These are phyloP conservation scores for Sicus ferrugineus DNA, from an alignment of 2,888 invertebrate species.

Conservation along the genomic window DNA sequence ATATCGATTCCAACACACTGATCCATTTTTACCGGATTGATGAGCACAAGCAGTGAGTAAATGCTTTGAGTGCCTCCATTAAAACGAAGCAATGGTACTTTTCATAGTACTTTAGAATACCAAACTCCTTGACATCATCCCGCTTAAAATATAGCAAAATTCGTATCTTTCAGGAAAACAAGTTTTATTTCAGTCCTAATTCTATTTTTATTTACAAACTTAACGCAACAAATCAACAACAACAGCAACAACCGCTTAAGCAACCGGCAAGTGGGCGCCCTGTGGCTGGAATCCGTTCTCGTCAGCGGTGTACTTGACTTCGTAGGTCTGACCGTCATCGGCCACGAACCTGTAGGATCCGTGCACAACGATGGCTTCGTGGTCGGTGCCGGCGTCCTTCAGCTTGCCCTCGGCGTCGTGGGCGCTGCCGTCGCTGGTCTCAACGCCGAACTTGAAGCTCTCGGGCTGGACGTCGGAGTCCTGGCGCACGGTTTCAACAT, in stretches of 20 bases:
- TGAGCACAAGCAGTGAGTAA: too few relatives aligned
- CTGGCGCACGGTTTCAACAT: conserved; percentile 44
- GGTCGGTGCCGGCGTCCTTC: conserved; percentile 65
- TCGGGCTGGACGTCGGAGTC: conserved; percentile 38
- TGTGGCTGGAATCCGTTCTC: conserved; percentile 64
- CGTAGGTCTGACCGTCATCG: conserved; percentile 68
- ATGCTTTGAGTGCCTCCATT: too few relatives aligned
- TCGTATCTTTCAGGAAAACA: not conserved
- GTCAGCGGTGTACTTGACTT: conserved; percentile 65
- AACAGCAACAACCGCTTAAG: conserved; percentile 36
- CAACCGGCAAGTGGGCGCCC: conserved; percentile 60
- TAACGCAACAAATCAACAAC: not conserved
- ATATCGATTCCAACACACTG: too few relatives aligned
- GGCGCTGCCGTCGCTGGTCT: conserved; percentile 66
- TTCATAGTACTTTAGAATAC: too few relatives aligned
- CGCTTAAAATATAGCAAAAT: too few relatives aligned
- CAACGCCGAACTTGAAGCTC: conserved; percentile 48
- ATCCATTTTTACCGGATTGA: too few relatives aligned
- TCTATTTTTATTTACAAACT: not conserved
- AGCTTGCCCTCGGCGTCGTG: conserved; percentile 66
- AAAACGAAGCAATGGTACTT: too few relatives aligned
- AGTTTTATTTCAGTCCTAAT: not conserved
- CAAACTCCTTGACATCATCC: too few relatives aligned
- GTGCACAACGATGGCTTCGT: conserved; percentile 64
- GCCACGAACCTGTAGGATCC: conserved; percentile 67